A percentile compares a stretch with the other conserved stretches of the same genome.
These are phyloP conservation scores for Sus scrofa DNA, from an alignment of 2,113 vertebrate genomes.

Conservation along the genomic window T2T-Sscrofa CM000820.6:127338501-127339000, in stretches of 20 bases:
- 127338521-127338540: not conserved
- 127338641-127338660: not conserved
- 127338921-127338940: not conserved
- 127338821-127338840: not conserved
- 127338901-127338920: not conserved
- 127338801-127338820: not conserved
- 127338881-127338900: not conserved
- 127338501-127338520: conserved; percentile 23
- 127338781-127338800: not conserved
- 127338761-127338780: not conserved
- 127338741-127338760: not conserved
- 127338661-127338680: not conserved
- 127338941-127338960: not conserved
- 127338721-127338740: not conserved
- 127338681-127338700: not conserved
- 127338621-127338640: not conserved
- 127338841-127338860: not conserved
- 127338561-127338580: not conserved
- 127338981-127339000: not conserved
- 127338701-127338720: not conserved
- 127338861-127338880: not conserved
- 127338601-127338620: not conserved
- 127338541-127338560: not conserved
- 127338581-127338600: not conserved
- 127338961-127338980: not conserved